Conservation (phyloP, 64 coral and sea anemone genomes). For the Acropora yongei region DNA sequence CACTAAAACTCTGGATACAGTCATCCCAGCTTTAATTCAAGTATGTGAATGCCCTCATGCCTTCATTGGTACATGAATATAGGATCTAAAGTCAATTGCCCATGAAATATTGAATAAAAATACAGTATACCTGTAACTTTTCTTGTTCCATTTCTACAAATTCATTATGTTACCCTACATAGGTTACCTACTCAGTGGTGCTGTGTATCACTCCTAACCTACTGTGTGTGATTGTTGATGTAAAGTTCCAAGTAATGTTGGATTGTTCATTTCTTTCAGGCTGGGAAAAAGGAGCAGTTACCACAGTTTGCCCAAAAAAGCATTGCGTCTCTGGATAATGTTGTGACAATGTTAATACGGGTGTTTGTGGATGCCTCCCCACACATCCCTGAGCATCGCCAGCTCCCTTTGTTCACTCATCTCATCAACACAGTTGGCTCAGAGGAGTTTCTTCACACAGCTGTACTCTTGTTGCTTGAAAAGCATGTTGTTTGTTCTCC, state of each 20-base stretch:
- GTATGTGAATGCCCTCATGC: slow-evolving; percentile 26
- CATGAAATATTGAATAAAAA: no score
- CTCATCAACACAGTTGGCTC: slow-evolving; percentile 82
- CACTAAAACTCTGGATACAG: slow-evolving; percentile 88
- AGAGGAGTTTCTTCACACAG: slow-evolving; percentile 70
- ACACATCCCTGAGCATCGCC: slow-evolving; percentile 93
- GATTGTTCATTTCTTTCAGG: slow-evolving; percentile 19
- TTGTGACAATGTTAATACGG: slow-evolving; percentile 92
- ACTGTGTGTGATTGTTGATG: no score
- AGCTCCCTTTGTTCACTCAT: slow-evolving; percentile 85
- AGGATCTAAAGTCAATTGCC: no score
- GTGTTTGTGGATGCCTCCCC: slow-evolving; percentile 99
- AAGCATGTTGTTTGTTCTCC: slow-evolving; percentile 46
- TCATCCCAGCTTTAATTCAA: slow-evolving; percentile 96
- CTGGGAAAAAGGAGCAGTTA: slow-evolving; percentile 74
- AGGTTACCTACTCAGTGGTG: no score
- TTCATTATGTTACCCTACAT: no score
- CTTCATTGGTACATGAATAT: neutral
- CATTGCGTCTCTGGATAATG: slow-evolving; percentile 60
- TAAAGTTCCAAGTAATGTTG: no score
- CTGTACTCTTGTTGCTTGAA: slow-evolving; percentile 79
- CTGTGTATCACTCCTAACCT: no score
- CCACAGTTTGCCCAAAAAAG: slow-evolving; percentile 59
- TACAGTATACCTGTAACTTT: no score
- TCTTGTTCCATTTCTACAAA: no score